Conservation (phyloP, 1,140 invertebrate species). For the Camponotus pennsylvanicus region DNA sequence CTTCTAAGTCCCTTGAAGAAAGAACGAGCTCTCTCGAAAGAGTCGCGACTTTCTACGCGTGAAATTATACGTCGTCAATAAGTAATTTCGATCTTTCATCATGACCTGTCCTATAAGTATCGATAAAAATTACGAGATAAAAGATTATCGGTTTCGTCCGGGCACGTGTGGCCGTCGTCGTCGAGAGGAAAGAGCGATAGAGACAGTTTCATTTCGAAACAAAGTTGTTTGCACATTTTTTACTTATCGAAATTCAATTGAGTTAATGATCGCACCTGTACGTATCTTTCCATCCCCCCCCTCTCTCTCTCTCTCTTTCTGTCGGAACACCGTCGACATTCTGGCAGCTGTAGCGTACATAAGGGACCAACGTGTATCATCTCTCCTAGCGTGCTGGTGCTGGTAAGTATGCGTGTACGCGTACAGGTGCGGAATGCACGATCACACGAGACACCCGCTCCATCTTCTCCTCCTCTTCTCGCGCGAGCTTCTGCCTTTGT, state of each 20-base stretch:
- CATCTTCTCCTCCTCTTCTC: conserved; percentile 28
- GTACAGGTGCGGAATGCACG: conserved; percentile 69
- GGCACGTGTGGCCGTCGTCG: background rate
- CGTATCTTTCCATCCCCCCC: conserved; percentile 58
- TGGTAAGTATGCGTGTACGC: conserved; percentile 39
- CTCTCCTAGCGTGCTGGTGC: conserved; percentile 33
- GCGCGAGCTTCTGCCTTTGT: conserved; percentile 24
- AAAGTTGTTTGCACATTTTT: conserved; percentile 51
- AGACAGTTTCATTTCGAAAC: conserved; percentile 12
- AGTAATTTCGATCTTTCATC: background rate
- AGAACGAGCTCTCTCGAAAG: background rate
- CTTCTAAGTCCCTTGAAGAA: conserved; percentile 16
- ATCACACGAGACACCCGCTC: conserved; percentile 53
- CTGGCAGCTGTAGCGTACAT: conserved; percentile 68
- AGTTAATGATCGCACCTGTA: conserved; percentile 75
- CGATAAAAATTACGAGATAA: background rate
- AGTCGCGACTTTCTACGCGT: background rate
- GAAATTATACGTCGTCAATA: background rate
- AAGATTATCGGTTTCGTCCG: background rate
- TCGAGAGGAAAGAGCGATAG: conserved; percentile 15
- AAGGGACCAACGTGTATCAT: conserved; percentile 56
- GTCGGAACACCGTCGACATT: conserved; percentile 59
- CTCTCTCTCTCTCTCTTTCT: conserved; percentile 44
- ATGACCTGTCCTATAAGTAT: background rate
- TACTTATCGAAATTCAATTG: conserved; percentile 74